Base-by-base conservation (phyloP, 2,797 vertebrate genomes). In the Hoplostethus atlanticus region DNA sequence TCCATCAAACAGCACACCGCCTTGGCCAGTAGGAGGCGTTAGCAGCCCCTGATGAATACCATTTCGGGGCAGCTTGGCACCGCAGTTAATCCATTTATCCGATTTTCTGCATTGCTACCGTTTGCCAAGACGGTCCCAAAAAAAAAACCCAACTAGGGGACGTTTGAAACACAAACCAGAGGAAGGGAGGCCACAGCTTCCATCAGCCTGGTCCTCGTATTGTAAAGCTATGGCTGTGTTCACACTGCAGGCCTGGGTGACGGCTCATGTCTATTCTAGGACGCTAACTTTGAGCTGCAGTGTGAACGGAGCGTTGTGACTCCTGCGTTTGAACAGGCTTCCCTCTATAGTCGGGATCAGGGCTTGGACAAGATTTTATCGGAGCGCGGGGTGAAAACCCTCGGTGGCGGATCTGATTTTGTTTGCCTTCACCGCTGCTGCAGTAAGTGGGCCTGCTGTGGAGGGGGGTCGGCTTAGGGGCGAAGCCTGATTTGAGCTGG, bases 61-160 rank as follows among this genome's bases (percentile, higher is more conserved):
- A 56, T 81, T 77, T 79, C 58, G 71, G 62, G 82, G 73, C 59
- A 70, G 68, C 65, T 64, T 87, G 82, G 81, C 77, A 80, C 75
- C 61, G 50, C 48, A 28, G 73, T 64, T 90, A 87, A 90, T 88
- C 87, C 46, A 64, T 88, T 90, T 76, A 91, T 92, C 84, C 36
- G 51, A 90, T 88, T 89, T 91, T 87, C 67, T 86, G 84, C 85
- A 81, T 82, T 79, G 75, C 77, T 78, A 75, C 68, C 1, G 54
- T 82, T 76, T 84, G 77, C 87, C 79, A 82, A 84, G 75, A 53
- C 1, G 64, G 64, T 48, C 52, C 54, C 71, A 50, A 59, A 40
- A 74, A 74, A 59, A 50, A 59, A 40, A 73, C 63, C 59, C 30
- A 58, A 64, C 5, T 38, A 50, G 60, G 47, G 56, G 71, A 74